Evolutionary conservation across 1,140 invertebrate species (phyloP), one percentile per base, ranked within the genome.

Genomic region (Trichonephila clavipes): DNA sequence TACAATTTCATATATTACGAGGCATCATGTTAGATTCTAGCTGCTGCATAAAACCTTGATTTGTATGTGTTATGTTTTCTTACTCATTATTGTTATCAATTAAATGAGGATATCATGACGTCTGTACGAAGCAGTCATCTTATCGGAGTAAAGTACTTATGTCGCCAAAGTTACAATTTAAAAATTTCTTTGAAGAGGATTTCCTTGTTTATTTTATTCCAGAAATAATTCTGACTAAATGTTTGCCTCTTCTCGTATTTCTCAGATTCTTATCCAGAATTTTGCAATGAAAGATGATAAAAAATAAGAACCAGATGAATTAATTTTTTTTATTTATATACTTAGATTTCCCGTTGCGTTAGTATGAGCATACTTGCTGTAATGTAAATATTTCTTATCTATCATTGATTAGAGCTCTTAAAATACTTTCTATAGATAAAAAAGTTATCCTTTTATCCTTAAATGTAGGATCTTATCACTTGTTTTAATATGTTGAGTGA

Each of bases 161-260:
- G 34, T 77, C 72, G 34, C 34, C 34, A 19, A 7, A 40, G 28
- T 77, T 34, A 77, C 24, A 77, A 40, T 77, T 77, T 28, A 34
- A 77, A 77, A 18, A 51, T 51, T 77, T 77, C 72, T 40, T 18
- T 18, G 72, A 77, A 77, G 7, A 34, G 72, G 12, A 77, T 77
- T 77, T 77, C 72, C 72, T 77, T 77, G 34, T 77, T 77, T 24
- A 77, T 77, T 77, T 77, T 16, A 77, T 77, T 77, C 72, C 28
- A 40, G 28, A 77, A 77, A 16, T 77, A 34, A 34, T 77, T 77
- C 34, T 19, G 72, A 77, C 28, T 40, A 77, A 40, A 24, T 34
- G 16, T 77, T 77, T 34, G 72, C 72, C 7, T 4, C 16, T 18
- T 64, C 62, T 77, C 24, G 34, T 18, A 77, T 34, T 40, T 18